Percentiles rank a stretch among this genome's conserved stretches.
Conservation (phyloP, 2,113 vertebrate genomes). For the Bubo bubo region DNA sequence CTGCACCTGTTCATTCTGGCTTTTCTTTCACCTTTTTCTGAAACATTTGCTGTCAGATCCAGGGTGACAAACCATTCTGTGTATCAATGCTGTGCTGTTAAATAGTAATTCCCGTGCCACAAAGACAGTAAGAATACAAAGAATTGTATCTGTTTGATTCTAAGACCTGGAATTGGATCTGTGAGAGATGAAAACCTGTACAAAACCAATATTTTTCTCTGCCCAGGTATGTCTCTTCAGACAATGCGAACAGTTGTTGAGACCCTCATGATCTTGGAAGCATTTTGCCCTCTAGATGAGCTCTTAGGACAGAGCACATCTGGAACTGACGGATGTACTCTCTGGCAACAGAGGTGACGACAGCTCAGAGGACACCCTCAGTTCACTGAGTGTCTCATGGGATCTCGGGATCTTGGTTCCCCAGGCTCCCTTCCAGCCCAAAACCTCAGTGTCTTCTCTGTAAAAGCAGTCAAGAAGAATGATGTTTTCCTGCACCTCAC, state of each 20-base stretch:
- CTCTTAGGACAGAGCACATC: background rate
- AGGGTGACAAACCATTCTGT: background rate
- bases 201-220: background rate
- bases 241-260: rapidly evolving
- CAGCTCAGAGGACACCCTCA: background rate
- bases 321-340: background rate
- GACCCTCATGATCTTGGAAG: background rate
- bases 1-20: background rate
- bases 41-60: background rate
- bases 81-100: background rate
- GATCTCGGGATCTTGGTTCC: background rate
- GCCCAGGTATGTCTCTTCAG: background rate
- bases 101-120: background rate
- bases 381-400: background rate
- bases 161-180: background rate
- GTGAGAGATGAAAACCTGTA: background rate
- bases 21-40: background rate
- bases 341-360: background rate
- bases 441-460: background rate
- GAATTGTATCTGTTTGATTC: background rate
- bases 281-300: background rate
- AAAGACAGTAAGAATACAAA: background rate
- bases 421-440: background rate
- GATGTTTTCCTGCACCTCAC: background rate
- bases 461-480: background rate